phyloP scores from a whole-genome alignment of 2,888 invertebrate species.

The Clepsis dumicolana region DNA sequence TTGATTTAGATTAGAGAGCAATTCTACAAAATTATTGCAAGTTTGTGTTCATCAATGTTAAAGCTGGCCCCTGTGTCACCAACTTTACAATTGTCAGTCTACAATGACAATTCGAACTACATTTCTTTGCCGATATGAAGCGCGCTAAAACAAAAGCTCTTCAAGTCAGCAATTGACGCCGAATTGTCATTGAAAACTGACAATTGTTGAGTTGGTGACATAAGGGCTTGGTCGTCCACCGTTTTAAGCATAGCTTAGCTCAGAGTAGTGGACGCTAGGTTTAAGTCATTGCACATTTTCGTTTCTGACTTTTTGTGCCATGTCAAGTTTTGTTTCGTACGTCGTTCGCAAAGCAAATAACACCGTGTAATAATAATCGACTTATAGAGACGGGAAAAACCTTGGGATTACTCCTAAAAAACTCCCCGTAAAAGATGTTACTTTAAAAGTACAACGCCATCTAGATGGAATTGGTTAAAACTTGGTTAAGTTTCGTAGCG shows the following conservation, averaged over 20 bases:
- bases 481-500: background rate
- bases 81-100: no score
- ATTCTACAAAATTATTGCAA: conserved; percentile 23
- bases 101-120: no score
- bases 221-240: conserved; percentile 2
- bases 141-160: no score
- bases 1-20: background rate
- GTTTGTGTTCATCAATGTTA: conserved; percentile 9
- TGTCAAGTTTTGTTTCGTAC: conserved; percentile 55
- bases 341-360: conserved; percentile 32
- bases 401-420: background rate
- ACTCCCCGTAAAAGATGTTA: background rate
- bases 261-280: conserved; percentile 40
- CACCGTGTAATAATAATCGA: conserved; percentile 24
- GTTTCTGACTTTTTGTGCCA: conserved; percentile 68
- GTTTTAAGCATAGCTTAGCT: conserved; percentile 6
- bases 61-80: no score
- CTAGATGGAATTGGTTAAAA: background rate
- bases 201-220: no score
- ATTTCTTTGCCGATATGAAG: no score
- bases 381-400: conserved; percentile 8
- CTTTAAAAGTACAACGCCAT: conserved; percentile 2
- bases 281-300: conserved; percentile 48
- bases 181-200: no score
- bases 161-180: no score